Conservation (phyloP, 2,888 invertebrate genomes). For the Dascillus cervinus region DNA sequence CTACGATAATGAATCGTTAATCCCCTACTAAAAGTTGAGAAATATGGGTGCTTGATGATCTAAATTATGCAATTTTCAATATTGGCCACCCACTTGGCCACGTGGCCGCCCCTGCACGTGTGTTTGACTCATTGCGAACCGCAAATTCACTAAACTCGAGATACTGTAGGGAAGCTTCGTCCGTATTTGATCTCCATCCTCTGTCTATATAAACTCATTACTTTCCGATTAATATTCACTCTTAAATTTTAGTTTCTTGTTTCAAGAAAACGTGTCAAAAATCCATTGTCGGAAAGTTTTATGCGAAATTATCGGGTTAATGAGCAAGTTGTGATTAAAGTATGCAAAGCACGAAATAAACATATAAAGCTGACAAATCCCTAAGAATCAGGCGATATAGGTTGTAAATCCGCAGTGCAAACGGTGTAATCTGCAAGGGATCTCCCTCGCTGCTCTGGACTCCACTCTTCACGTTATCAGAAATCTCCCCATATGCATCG, state of each 20-base stretch:
- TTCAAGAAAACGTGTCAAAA: no score
- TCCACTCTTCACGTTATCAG: conserved; percentile 19
- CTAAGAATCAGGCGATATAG: conserved; percentile 31
- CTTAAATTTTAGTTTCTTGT: no score
- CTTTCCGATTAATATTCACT: no score
- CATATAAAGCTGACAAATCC: conserved; percentile 39
- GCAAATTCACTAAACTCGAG: conserved; percentile 45
- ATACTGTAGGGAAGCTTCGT: no score
- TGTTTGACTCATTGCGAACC: conserved; percentile 45
- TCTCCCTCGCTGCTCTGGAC: conserved; percentile 27
- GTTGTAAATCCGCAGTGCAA: conserved; percentile 41
- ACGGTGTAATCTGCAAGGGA: conserved; percentile 37
- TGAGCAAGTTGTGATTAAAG: no score
- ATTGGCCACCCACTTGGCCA: conserved; percentile 46
- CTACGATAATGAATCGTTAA: conserved; percentile 36
- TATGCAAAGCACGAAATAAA: no score
- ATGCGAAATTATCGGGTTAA: no score
- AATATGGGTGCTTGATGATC: conserved; percentile 39
- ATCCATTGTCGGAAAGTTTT: no score
- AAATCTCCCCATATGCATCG: conserved; percentile 29
- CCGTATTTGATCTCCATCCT: no score
- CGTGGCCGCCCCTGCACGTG: conserved; percentile 46
- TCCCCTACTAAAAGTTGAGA: conserved; percentile 30
- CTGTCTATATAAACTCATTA: no score
- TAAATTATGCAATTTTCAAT: conserved; percentile 48